Evolutionary conservation across 2,113 vertebrate genomes (phyloP), one percentile per base, ranked within the genome.

Genomic region (Alligator mississippiensis): DNA sequence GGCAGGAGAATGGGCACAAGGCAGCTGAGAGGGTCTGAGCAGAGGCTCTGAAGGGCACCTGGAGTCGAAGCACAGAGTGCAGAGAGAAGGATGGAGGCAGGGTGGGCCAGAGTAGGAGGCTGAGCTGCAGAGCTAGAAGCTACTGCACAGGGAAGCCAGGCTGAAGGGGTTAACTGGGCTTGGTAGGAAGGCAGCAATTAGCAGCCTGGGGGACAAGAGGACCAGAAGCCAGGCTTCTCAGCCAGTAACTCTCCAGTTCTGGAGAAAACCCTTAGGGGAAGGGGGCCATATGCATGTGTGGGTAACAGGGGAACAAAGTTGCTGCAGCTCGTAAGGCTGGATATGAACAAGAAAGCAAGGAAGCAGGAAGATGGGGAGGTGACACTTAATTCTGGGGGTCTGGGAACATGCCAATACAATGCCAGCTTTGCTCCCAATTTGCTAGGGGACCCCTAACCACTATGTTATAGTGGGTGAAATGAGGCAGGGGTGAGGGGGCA

Each of bases 311-410:
- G 34, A 34, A 34, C 34, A 34, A 34, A 34, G 34, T 34, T 72
- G 55, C 12, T 7, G 19, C 1, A 57, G 74, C 10, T 0, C 0
- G 11, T 38, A 66, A 15, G n/a, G 57, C 18, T 60, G 63, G 12
- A 28, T 10, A 19, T 13, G 4, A 2, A n/a, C 25, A 27, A 47
- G 13, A 66, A 60, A 34, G 34, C 25, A 27, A 47, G 13, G 60
- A 60, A 34, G 34, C 34, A 34, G 34, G 34, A 34, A 34, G 34
- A 34, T 34, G 34, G 54, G 30, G 60, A 60, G 82, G 47, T 30
- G 24, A 58, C 15, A 16, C 3, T 68, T 6, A 47, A 4, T 25
- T 47, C 63, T 77, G 27, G 63, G 34, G 13, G 63, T 34, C 22
- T 28, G 22, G 63, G 30, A 17, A 62, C 47, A n/a, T 27, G 64